phyloP scores from a whole-genome alignment of 2,113 vertebrate genomes.

The Micromys minutus region DNA sequence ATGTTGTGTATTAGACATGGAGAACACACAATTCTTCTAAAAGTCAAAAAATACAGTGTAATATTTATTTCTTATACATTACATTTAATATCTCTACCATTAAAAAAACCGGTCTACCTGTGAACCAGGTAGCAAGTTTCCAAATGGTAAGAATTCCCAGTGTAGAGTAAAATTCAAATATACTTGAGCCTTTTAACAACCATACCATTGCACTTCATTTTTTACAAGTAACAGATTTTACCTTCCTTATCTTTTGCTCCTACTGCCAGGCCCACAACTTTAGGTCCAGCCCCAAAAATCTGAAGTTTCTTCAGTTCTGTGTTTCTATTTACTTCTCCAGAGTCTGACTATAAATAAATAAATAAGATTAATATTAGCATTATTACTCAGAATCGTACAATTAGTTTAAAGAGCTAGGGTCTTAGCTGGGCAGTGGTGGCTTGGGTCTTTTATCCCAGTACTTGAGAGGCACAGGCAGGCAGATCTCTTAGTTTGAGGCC shows the following conservation, averaged over 20 bases:
- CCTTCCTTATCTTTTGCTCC: slow-evolving; percentile 90
- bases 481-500: neutral
- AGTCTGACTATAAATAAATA: slow-evolving; percentile 82
- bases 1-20: neutral
- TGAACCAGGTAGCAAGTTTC: slow-evolving; percentile 6
- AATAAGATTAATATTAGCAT: slow-evolving; percentile 65
- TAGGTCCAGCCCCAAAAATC: slow-evolving; percentile 93
- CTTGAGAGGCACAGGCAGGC: no score
- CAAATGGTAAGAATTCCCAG: slow-evolving; percentile 26
- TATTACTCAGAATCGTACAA: neutral
- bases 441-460: neutral
- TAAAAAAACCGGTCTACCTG: neutral
- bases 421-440: neutral
- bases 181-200: neutral
- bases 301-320: slow-evolving; percentile 95
- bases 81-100: slow-evolving; percentile 30
- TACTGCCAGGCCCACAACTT: slow-evolving; percentile 93
- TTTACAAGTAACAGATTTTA: slow-evolving; percentile 77
- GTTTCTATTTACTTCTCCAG: slow-evolving; percentile 88
- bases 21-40: slow-evolving; percentile 36
- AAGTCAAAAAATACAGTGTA: slow-evolving; percentile 51
- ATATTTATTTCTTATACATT: slow-evolving; percentile 20
- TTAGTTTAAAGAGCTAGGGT: slow-evolving; percentile 14
- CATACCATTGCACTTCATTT: slow-evolving; percentile 26
- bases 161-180: slow-evolving; percentile 5